These are phyloP conservation scores for Melanotaenia maccullochi DNA, from an alignment of 2,797 vertebrate species.

Conservation along the genomic window DNA sequence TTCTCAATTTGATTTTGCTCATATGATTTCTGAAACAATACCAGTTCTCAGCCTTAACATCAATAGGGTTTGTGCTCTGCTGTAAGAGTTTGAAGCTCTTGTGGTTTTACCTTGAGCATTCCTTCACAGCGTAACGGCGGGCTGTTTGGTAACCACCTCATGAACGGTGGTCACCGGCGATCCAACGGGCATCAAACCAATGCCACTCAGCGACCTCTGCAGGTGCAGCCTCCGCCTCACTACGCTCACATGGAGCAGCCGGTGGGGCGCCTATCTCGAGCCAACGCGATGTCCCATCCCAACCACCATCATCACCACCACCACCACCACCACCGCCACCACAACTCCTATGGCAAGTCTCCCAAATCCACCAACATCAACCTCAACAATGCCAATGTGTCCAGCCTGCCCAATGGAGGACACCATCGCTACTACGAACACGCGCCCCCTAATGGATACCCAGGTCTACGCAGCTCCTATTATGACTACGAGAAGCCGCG, in stretches of 20 bases:
- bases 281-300: slow-evolving; percentile 82
- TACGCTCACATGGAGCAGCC: slow-evolving; percentile 91
- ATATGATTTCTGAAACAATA: slow-evolving; percentile 65
- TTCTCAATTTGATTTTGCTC: slow-evolving; percentile 78
- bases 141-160: slow-evolving; percentile 95
- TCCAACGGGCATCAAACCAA: slow-evolving; percentile 95
- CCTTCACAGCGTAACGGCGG: slow-evolving; percentile 94
- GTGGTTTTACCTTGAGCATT: slow-evolving; percentile 75
- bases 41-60: slow-evolving; percentile 71
- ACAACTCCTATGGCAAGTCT: slow-evolving; percentile 92
- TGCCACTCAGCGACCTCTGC: slow-evolving; percentile 95
- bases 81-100: slow-evolving; percentile 14
- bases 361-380: slow-evolving; percentile 99
- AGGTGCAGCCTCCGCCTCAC: slow-evolving; percentile 90
- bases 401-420: slow-evolving; percentile 91
- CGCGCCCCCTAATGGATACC: slow-evolving; percentile 86
- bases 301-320: slow-evolving; percentile 82
- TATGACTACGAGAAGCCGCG: slow-evolving; percentile 88
- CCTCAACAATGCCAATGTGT: slow-evolving; percentile 98
- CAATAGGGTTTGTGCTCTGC: slow-evolving; percentile 44
- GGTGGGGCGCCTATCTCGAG: slow-evolving; percentile 82
- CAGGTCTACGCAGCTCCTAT: slow-evolving; percentile 77
- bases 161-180: slow-evolving; percentile 92
- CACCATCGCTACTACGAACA: slow-evolving; percentile 88
- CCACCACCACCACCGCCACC: slow-evolving; percentile 91